Conservation (phyloP, 2,888 invertebrate genomes). For the Nineta flava region DNA sequence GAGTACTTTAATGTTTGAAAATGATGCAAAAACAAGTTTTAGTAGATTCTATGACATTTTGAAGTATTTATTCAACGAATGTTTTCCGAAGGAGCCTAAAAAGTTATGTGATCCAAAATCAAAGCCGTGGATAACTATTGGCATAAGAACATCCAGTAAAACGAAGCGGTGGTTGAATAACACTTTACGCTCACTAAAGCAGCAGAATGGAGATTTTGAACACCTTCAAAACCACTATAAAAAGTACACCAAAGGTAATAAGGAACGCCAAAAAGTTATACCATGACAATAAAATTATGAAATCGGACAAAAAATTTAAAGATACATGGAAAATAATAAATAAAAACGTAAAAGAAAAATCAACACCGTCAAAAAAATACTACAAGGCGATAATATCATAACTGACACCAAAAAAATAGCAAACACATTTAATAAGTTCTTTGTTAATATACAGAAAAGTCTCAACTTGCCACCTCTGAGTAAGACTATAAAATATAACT, state of each 20-base stretch:
- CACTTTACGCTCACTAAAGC: not conserved
- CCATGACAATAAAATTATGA: not conserved
- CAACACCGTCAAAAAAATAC: not conserved
- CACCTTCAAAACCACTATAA: not conserved
- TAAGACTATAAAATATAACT: not conserved
- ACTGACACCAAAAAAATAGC: not conserved
- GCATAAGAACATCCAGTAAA: too few species aligned
- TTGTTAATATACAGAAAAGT: too few species aligned
- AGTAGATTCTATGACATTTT: not conserved
- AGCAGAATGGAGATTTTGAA: not conserved
- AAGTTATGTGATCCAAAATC: too few species aligned
- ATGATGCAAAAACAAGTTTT: not conserved
- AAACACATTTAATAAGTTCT: not conserved
- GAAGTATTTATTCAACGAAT: not conserved
- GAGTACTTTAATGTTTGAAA: too few species aligned
- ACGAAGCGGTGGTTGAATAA: not conserved
- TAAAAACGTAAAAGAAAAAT: not conserved
- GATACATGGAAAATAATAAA: not conserved
- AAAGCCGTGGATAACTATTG: too few species aligned
- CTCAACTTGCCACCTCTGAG: not conserved
- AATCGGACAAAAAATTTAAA: not conserved
- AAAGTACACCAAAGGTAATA: not conserved
- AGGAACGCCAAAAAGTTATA: not conserved
- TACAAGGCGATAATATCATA: not conserved
- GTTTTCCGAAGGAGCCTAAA: too few species aligned